Evolutionary conservation across 2,888 invertebrate genomes (phyloP).

Genomic region (Drosophila anomelani): DNA sequence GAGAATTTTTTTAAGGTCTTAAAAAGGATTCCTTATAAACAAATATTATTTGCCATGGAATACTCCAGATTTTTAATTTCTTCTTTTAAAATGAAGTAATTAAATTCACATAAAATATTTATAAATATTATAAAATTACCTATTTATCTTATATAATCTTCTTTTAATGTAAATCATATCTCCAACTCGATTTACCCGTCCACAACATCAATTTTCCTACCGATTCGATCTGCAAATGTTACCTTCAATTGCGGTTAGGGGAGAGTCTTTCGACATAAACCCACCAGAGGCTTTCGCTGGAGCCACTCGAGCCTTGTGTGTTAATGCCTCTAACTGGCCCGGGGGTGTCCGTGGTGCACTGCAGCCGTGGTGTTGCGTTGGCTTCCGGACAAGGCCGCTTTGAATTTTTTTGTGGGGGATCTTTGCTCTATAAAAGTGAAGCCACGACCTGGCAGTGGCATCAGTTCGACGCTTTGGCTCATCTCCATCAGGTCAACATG

Average conservation of each 20-base stretch:
- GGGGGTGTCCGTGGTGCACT: constrained; percentile 29
- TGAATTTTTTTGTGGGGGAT: neutral
- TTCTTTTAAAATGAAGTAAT: neutral
- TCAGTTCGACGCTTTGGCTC: constrained; percentile 63
- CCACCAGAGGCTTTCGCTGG: constrained; percentile 54
- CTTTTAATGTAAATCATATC: constrained; percentile 3
- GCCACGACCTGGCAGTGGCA: constrained; percentile 45
- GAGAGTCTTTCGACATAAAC: constrained; percentile 40
- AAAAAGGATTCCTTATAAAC: no score
- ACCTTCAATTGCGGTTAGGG: constrained; percentile 32
- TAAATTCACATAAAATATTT: neutral
- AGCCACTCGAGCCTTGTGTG: constrained; percentile 45
- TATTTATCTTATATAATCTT: neutral
- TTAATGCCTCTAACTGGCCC: constrained; percentile 30
- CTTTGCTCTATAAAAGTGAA: constrained; percentile 66
- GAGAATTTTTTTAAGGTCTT: fast-evolving
- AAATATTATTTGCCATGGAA: neutral
- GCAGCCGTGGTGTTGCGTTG: constrained; percentile 36
- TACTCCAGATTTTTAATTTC: neutral
- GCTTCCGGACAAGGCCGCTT: constrained; percentile 42
- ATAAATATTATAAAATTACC: neutral
- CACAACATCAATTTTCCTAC: constrained; percentile 4
- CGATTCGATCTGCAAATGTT: constrained; percentile 27
- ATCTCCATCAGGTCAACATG: constrained; percentile 62
- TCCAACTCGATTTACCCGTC: neutral